Evolutionary conservation across 2,888 invertebrate species (phyloP).

Genomic region (Eulithis testata): DNA sequence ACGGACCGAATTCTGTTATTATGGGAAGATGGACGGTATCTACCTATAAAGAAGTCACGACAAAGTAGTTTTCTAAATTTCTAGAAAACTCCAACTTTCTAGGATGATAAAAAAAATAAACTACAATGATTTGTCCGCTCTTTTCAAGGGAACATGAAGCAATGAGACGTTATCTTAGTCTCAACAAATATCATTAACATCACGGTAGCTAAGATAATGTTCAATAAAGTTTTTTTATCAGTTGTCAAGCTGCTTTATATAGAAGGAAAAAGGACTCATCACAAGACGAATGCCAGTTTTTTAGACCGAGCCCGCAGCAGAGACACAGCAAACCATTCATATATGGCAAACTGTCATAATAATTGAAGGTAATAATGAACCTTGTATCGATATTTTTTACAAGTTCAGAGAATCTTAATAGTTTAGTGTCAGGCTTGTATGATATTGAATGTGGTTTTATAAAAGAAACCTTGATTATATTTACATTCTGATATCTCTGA

Average conservation of each 20-base stretch:
- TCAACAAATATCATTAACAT: constrained; percentile 58
- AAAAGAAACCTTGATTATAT: too few species aligned
- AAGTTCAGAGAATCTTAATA: constrained; percentile 73
- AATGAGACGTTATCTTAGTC: constrained; percentile 44
- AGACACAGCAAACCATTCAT: constrained; percentile 70
- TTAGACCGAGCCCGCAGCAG: constrained; percentile 59
- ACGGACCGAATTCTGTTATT: too few species aligned
- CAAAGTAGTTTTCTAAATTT: too few species aligned
- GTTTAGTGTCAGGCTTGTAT: constrained; percentile 60
- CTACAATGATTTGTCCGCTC: too few species aligned
- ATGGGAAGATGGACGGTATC: too few species aligned
- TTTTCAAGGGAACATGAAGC: background rate
- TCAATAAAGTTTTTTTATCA: constrained; percentile 64
- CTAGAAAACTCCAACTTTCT: too few species aligned
- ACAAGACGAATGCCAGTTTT: constrained; percentile 66
- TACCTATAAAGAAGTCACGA: too few species aligned
- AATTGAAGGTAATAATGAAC: constrained; percentile 81
- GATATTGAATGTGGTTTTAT: too few species aligned
- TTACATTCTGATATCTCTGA: too few species aligned
- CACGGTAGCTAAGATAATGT: constrained; percentile 61
- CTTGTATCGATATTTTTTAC: constrained; percentile 70
- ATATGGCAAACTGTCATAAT: constrained; percentile 83
- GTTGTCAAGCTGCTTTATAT: constrained; percentile 68
- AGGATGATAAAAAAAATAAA: too few species aligned
- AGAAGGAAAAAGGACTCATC: constrained; percentile 60